Base-by-base conservation (phyloP, 2,888 invertebrate species). In the Tipula vernalis region DNA sequence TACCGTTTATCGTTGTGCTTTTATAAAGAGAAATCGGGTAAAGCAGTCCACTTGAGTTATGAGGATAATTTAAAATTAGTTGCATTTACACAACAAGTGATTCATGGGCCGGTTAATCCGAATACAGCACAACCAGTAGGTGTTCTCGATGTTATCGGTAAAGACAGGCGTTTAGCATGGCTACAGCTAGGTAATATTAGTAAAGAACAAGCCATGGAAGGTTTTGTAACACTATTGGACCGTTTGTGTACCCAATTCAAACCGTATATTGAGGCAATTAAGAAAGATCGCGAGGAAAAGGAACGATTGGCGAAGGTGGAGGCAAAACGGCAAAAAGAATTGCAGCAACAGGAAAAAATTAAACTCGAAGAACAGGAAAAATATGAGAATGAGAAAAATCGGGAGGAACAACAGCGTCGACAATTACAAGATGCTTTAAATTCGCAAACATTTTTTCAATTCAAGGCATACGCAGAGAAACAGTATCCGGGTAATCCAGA, bases 1-100 rank as follows among this genome's bases (percentile, higher is more conserved):
- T 99, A 98, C 92, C 96, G 96, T 92, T 93, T 98, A 89, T 97
- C 97, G 42, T 92, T 98, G 87, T 94, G 94, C 90, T 99, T 98
- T 92, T 98, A 98, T 91, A 98, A 98, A 96, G 99, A 99, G 91
- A 98, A 99, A 92, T 97, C 98, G 92, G 98, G 98, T n/a, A 99
- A 98, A 93, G 99, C 98, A 2, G 94, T 99, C 86, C 98, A 98
- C 90, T 93, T 98, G 87, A 97, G 97, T 85, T 99, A 99, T 91
- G 96, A 97, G 91, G 98, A 99, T 90, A 97, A 98, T 90, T 91
- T 98, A 87, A 96, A 96, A 90, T 92, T 99, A 88, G 96, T 98
- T 18, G 98, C 98, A 1, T 96, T 96, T 90, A 97, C 97, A 10
- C 97, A 98, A 90, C 99, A 99, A 93, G 96, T 96, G 8, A 93